These are phyloP conservation scores for Uloborus diversus DNA, from an alignment of 1,140 invertebrate genomes.

Conservation along the genomic window DNA sequence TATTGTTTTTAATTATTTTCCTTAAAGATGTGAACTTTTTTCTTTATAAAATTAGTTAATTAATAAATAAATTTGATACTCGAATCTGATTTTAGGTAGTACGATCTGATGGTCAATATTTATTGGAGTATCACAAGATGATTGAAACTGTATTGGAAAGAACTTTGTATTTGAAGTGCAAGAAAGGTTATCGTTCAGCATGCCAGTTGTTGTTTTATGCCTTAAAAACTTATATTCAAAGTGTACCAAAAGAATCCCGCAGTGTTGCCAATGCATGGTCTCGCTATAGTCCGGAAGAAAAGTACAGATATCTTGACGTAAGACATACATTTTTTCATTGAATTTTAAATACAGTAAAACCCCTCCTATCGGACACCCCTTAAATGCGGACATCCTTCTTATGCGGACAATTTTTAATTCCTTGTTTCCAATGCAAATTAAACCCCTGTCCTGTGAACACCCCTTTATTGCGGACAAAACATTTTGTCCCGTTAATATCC, in stretches of 20 bases:
- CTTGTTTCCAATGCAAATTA: too few relatives aligned
- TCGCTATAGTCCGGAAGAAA: slow-evolving; percentile 24
- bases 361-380: too few relatives aligned
- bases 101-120: slow-evolving; percentile 71
- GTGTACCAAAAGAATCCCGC: slow-evolving; percentile 74
- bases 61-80: too few relatives aligned
- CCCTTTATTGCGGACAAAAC: too few relatives aligned
- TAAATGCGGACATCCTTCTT: too few relatives aligned
- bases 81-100: slow-evolving; percentile 67
- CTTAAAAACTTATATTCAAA: slow-evolving; percentile 70
- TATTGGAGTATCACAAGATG: slow-evolving; percentile 73
- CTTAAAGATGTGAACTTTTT: too few relatives aligned
- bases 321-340: too few relatives aligned
- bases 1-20: too few relatives aligned
- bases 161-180: slow-evolving; percentile 72
- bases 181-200: slow-evolving; percentile 71
- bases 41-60: background rate
- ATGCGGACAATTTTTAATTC: too few relatives aligned
- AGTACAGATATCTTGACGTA: slow-evolving; percentile 30
- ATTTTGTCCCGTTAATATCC: too few relatives aligned
- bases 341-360: too few relatives aligned
- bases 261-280: slow-evolving; percentile 68
- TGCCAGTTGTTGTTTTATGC: slow-evolving; percentile 69
- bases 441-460: too few relatives aligned
- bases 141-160: slow-evolving; percentile 73